These are phyloP conservation scores for Pteronura brasiliensis DNA, from an alignment of 2,113 vertebrate genomes.

Conservation along the genomic window DNA sequence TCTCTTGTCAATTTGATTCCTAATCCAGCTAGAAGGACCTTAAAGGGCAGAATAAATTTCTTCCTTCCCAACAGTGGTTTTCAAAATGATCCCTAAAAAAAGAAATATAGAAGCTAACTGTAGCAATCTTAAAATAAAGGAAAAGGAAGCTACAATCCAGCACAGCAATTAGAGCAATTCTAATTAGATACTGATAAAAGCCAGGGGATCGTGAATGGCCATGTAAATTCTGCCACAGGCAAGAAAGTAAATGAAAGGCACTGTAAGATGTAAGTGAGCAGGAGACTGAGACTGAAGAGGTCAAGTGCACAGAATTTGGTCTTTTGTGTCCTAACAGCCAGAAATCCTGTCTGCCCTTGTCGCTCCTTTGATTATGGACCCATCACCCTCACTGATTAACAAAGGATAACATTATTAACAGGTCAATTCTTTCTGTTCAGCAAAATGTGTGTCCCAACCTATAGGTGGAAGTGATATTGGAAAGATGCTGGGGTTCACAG, in stretches of 20 bases:
- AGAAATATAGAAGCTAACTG: not conserved
- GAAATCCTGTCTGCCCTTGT: not conserved
- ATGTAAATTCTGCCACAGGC: not conserved
- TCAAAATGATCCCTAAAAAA: not conserved
- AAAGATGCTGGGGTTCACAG: not conserved
- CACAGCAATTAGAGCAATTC: not conserved
- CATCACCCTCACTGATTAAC: not conserved
- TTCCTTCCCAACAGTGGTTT: not conserved
- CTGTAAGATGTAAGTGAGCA: rapidly evolving
- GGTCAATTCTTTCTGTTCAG: not conserved
- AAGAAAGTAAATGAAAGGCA: not conserved
- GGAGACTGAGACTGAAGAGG: not conserved
- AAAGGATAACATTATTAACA: not conserved
- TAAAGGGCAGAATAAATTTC: not conserved
- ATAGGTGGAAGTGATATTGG: not conserved
- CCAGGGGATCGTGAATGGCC: not conserved
- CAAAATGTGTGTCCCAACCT: not conserved
- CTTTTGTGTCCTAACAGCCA: not conserved
- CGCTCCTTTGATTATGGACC: too few relatives aligned
- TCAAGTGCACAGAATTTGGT: not conserved
- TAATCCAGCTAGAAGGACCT: not conserved
- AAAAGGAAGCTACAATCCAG: not conserved
- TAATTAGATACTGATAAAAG: not conserved
- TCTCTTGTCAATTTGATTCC: not conserved
- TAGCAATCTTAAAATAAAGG: not conserved